Base-by-base conservation (phyloP, 2,113 vertebrate genomes). In the Sminthopsis crassicaudata region DNA sequence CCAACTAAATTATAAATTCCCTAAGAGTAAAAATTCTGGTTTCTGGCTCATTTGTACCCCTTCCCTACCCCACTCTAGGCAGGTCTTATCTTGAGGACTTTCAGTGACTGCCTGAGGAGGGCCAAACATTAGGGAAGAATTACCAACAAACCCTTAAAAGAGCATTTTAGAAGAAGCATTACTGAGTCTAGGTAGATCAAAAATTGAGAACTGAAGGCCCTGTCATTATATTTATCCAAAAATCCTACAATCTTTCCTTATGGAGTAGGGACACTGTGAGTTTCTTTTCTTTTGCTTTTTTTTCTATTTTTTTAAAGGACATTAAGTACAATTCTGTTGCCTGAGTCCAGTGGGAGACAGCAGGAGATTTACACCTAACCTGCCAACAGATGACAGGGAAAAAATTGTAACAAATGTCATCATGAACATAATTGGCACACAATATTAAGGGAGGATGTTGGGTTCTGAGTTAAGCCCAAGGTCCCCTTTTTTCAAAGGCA, bases 291-390 rank as follows among this genome's bases (percentile, higher is more conserved):
- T 67, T 89, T 90, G 10, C 2, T 84, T 42, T 84, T 42, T 42
- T n/a, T 19, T 9, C 67, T 23, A n/a, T 84, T n/a, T 84, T n/a
- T 84, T 50, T 50, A 6, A 51, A 53, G 60, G 90, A 55, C 92
- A 91, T 24, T 52, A 94, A 57, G 93, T 93, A 92, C 93, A 95
- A 60, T 95, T 95, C 48, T 0, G 25, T 92, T 46, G 52, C 92
- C 93, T 92, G 96, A 93, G 88, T 96, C 67, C 48, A 42, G 22
- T 27, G 16, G 90, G 91, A 90, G 95, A 57, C 50, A 91, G 95
- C 46, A 27, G 90, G 93, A 95, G 90, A 67, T 51, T 91, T 55
- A 26, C 19, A 53, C 0, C 0, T 89, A 57, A 23, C 67, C 93
- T 97, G 93, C 93, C 92, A 57, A 94, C 0, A 10, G 0, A 27